These are phyloP conservation scores for Columba guinea DNA, from an alignment of 2,797 vertebrate species.

Conservation along the genomic window DNA sequence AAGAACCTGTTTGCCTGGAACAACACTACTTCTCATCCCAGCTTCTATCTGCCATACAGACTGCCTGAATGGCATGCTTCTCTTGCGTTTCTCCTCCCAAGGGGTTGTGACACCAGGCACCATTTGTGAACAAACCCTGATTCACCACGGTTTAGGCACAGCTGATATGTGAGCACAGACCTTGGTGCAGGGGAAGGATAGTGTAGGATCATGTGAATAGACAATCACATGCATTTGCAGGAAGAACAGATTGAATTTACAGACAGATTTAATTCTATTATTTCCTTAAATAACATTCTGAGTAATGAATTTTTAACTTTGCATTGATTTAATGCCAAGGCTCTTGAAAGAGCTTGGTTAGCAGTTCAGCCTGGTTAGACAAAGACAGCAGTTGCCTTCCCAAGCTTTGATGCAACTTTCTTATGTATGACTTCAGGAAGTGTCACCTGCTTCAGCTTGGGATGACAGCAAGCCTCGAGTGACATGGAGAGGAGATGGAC, in stretches of 20 bases:
- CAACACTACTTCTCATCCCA: neutral
- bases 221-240: neutral
- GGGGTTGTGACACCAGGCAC: neutral
- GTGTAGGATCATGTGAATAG: neutral
- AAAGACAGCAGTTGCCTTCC: neutral
- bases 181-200: neutral
- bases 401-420: neutral
- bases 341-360: neutral
- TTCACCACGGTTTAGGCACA: neutral
- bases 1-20: neutral
- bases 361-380: neutral
- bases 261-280: neutral
- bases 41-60: neutral
- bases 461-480: slow-evolving; percentile 86
- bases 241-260: neutral
- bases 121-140: neutral
- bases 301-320: neutral
- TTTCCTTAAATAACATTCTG: neutral
- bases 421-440: slow-evolving; percentile 75
- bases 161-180: neutral
- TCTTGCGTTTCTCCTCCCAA: neutral
- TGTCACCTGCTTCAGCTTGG: slow-evolving; percentile 82
- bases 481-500: slow-evolving; percentile 94
- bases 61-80: neutral
- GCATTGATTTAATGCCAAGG: neutral